Evolutionary conservation across 2,888 invertebrate genomes (phyloP), one percentile per base, ranked within the genome.

Genomic region (Amitus sp.): DNA sequence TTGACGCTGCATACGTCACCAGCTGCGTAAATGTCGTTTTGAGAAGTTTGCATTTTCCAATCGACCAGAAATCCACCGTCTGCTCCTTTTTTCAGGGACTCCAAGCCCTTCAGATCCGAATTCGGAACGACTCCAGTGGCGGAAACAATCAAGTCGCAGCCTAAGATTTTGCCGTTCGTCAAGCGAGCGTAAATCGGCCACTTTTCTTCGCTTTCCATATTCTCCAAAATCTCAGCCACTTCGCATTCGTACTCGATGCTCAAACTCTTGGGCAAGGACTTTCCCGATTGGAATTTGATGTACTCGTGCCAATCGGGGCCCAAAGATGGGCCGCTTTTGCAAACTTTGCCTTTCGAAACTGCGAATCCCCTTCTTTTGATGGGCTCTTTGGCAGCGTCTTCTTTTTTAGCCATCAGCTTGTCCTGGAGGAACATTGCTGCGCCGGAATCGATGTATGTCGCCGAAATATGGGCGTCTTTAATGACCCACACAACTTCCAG

Each of bases 261-360:
- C 0, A 85, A 73, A 59, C 78, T 77, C 49, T 87, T 86, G 49
- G 77, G 73, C 7, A 61, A 33, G n/a, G 74, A 64, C 3, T 88
- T 88, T 9, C 73, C 65, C 6, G 89, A 89, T 73, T 82, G 84
- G 55, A 90, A 87, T 48, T 87, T 82, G 27, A 93, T 84, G 73
- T 87, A 87, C 57, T 86, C 85, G 73, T 93, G 93, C 99, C 99
- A 99, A 83, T 99, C 97, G 6, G 98, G 98, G 0, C 99, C 99
- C 51, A 99, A 85, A 2, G 99, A 97, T 63, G 96, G 94, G 9
- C 98, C 97, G 62, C 85, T 87, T 71, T 86, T 83, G 23, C 82
- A 78, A 13, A 83, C 74, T 45, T 83, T 65, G 37, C 78, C 78
- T 59, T 84, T 84, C 64, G 87, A 86, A 70, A 90, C 87, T 49